phyloP scores from a whole-genome alignment of 2,797 vertebrate genomes.

The Anguilla anguilla region DNA sequence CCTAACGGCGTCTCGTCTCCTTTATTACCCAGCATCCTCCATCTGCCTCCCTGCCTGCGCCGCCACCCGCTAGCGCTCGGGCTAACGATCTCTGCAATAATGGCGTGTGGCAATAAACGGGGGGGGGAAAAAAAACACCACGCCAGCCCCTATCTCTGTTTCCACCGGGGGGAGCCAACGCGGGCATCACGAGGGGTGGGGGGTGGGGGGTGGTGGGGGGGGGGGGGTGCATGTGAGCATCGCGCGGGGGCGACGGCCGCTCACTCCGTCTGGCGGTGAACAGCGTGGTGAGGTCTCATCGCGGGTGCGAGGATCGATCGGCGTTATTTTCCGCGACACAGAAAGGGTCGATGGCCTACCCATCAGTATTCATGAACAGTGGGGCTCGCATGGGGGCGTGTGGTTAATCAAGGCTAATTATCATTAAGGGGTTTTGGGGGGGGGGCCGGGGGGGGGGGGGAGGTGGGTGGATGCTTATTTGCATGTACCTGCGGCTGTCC shows the following conservation, averaged over 20 bases:
- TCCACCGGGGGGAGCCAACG: background rate
- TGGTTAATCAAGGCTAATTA: background rate
- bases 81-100: background rate
- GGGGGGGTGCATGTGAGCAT: no score
- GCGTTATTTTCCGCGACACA: background rate
- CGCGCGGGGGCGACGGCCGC: background rate
- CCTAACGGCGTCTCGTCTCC: background rate
- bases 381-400: background rate
- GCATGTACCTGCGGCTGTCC: background rate
- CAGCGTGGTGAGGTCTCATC: background rate
- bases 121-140: background rate
- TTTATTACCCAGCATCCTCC: background rate
- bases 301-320: background rate
- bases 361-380: background rate
- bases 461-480: background rate
- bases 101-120: background rate
- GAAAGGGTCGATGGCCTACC: background rate
- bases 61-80: background rate
- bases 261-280: background rate
- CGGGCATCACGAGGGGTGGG: background rate
- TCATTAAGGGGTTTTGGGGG: background rate
- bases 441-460: no score
- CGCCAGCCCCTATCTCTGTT: background rate
- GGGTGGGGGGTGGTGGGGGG: no score
- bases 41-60: background rate